These are phyloP conservation scores for Ceuthmochares aereus DNA, from an alignment of 2,113 vertebrate species.

Conservation along the genomic window DNA sequence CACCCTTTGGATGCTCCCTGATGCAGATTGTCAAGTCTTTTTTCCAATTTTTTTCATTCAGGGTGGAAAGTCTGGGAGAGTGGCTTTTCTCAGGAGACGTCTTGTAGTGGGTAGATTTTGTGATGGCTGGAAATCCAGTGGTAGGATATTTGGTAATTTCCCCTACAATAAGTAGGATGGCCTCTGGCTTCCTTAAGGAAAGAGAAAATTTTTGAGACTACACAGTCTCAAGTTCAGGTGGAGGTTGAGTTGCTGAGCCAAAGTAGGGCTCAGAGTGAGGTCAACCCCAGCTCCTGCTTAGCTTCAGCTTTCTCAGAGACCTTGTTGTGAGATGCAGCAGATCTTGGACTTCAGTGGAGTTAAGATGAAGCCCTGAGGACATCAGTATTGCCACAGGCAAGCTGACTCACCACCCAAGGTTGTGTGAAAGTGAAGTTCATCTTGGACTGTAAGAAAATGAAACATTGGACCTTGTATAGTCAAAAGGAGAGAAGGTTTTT, in stretches of 20 bases:
- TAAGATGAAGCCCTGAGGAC: neutral
- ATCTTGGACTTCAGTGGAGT: neutral
- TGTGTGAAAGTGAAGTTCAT: neutral
- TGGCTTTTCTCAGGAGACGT: neutral
- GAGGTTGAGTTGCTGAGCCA: neutral
- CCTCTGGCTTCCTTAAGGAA: neutral
- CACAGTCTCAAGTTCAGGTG: neutral
- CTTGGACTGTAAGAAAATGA: neutral
- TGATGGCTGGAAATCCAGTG: neutral
- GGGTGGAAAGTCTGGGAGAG: neutral
- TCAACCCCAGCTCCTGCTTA: neutral
- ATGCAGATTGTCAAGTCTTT: neutral
- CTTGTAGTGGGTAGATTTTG: neutral
- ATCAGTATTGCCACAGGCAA: accelerated
- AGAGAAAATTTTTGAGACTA: neutral
- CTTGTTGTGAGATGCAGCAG: neutral
- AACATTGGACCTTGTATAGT: neutral
- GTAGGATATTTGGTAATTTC: neutral
- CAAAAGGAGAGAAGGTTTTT: neutral
- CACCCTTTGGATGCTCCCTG: neutral
- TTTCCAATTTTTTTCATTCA: neutral
- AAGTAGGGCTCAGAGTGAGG: neutral
- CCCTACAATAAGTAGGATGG: neutral
- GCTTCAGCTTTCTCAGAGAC: neutral
- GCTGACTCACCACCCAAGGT: neutral